phyloP scores from a whole-genome alignment of 2,888 invertebrate genomes.

The Stenurella melanura region DNA sequence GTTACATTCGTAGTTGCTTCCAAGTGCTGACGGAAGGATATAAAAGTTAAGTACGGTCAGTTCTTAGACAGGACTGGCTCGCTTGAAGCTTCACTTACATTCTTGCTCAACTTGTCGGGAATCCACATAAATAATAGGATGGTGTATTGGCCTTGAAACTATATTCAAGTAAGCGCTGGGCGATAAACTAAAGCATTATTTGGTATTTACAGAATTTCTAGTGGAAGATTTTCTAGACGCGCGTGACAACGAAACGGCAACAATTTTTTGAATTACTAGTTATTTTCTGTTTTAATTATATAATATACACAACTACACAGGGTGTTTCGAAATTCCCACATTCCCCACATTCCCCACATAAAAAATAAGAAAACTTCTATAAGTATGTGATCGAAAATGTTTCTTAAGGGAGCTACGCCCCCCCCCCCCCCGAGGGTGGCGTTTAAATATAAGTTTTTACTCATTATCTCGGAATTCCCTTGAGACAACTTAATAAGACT shows the following conservation, averaged over 20 bases:
- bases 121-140: slow-evolving; percentile 1
- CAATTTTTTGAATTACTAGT: background rate
- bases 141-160: background rate
- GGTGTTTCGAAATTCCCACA: too few relatives aligned
- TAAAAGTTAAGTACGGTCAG: background rate
- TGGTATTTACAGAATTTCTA: background rate
- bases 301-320: too few relatives aligned
- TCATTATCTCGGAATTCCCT: too few relatives aligned
- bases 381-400: too few relatives aligned
- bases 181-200: background rate
- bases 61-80: background rate
- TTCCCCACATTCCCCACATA: too few relatives aligned
- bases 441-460: too few relatives aligned
- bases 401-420: too few relatives aligned
- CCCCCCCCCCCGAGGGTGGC: too few relatives aligned
- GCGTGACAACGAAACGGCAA: background rate
- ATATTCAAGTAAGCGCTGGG: background rate
- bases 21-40: background rate
- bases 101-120: background rate
- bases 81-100: background rate
- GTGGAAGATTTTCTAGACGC: background rate
- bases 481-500: too few relatives aligned
- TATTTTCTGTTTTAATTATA: too few relatives aligned
- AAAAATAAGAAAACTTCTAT: too few relatives aligned
- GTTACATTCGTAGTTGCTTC: background rate